A percentile compares a stretch with the other conserved stretches of the same genome.
Evolutionary conservation across 2,888 invertebrate species (phyloP).

Genomic region (Mythimna vitellina): DNA sequence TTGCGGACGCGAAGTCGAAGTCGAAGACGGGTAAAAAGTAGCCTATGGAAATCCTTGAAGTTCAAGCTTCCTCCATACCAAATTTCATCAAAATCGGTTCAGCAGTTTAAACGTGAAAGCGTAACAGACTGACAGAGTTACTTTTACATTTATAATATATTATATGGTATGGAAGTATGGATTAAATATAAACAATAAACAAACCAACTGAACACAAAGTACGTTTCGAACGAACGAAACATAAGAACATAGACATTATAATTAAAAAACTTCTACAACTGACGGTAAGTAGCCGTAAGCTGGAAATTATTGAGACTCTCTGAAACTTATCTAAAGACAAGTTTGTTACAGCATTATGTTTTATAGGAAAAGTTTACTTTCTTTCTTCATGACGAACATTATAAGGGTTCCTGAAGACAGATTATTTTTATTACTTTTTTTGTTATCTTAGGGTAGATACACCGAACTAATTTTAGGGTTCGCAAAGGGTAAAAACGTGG

Average conservation of each 20-base stretch:
- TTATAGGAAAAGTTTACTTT: constrained; percentile 51
- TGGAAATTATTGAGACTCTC: constrained; percentile 59
- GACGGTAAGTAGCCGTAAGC: constrained; percentile 62
- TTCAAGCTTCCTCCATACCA: too few species aligned
- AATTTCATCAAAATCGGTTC: too few species aligned
- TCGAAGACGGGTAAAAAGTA: too few species aligned
- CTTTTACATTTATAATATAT: too few species aligned
- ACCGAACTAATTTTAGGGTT: too few species aligned
- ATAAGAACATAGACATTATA: constrained; percentile 56
- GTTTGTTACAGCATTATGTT: constrained; percentile 25
- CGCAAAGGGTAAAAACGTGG: too few species aligned
- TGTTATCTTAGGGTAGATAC: background rate
- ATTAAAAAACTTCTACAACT: constrained; percentile 69
- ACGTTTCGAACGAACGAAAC: too few species aligned
- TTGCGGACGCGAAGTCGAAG: too few species aligned
- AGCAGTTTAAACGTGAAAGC: too few species aligned
- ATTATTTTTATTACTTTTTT: constrained; percentile 18
- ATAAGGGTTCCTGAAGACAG: constrained; percentile 10
- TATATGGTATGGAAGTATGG: too few species aligned
- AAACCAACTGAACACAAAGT: constrained; percentile 27
- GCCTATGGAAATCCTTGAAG: too few species aligned
- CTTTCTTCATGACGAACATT: constrained; percentile 27
- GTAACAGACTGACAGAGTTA: too few species aligned
- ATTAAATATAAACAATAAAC: background rate
- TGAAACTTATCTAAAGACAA: constrained; percentile 38